These are phyloP conservation scores for Himalopsyche phryganea DNA, from an alignment of 1,140 invertebrate species.

Conservation along the genomic window DNA sequence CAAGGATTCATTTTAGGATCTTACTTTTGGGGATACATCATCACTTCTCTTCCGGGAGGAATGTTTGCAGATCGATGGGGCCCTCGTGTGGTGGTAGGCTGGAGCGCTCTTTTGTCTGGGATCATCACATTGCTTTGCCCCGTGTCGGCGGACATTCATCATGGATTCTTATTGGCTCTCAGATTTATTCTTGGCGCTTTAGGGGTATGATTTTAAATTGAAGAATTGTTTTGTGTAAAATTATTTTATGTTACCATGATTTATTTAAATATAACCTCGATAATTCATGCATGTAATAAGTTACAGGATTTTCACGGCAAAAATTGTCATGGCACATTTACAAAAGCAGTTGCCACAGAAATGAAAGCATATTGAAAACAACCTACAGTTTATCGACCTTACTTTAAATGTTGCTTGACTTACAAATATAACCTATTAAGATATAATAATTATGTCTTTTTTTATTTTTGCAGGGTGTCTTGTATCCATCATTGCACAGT, in stretches of 20 bases:
- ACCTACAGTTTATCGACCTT: too few relatives aligned
- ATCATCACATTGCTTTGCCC: slow-evolving; percentile 69
- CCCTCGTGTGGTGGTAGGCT: slow-evolving; percentile 67
- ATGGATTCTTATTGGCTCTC: slow-evolving; percentile 56
- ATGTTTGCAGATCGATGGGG: slow-evolving; percentile 71
- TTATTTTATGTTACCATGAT: too few relatives aligned
- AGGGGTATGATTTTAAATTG: slow-evolving; percentile 57
- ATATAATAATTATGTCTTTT: too few relatives aligned
- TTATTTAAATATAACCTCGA: too few relatives aligned
- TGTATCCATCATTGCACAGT: slow-evolving; percentile 69
- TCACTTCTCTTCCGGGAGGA: slow-evolving; percentile 62
- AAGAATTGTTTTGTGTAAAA: too few relatives aligned
- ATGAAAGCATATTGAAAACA: too few relatives aligned
- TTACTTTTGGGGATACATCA: slow-evolving; percentile 65
- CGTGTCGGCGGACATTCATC: slow-evolving; percentile 59
- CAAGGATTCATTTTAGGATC: slow-evolving; percentile 64
- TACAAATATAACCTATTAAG: too few relatives aligned
- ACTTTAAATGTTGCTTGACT: too few relatives aligned
- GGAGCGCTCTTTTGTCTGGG: slow-evolving; percentile 61
- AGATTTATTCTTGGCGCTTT: slow-evolving; percentile 65
- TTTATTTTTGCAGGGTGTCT: slow-evolving; percentile 55
- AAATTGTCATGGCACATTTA: too few relatives aligned
- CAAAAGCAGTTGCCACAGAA: too few relatives aligned
- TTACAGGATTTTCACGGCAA: too few relatives aligned
- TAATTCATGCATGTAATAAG: too few relatives aligned